Base-by-base conservation (phyloP, 1,140 invertebrate genomes). In the Drosophila persimilis region DNA sequence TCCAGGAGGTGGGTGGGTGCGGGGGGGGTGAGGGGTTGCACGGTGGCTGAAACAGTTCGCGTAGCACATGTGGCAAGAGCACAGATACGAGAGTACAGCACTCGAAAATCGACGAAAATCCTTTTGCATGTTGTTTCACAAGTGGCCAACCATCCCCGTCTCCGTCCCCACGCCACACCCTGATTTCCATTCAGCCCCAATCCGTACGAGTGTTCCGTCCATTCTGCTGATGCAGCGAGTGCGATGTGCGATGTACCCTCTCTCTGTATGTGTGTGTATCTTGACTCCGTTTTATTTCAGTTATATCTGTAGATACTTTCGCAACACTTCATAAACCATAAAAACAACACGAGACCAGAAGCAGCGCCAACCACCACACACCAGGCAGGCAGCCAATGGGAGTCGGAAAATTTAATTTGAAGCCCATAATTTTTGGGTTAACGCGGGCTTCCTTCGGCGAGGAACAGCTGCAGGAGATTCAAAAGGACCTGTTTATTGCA, bases 301-400 rank as follows among this genome's bases (percentile, higher is more conserved):
- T 55, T 50, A 69, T 81, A 70, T 73, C 67, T 85, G 81, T 60
- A 54, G 70, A 86, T 85, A 85, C 81, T 83, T 78, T 76, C 52
- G 59, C 83, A 88, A 83, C 81, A 86, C 81, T 86, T 88, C 78
- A 86, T 86, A 86, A 86, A 88, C 83, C 81, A 83, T 81, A 83
- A 86, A 78, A 76, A 59, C 81, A 80, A 52, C 66, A 57, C 69
- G 61, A 74, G 67, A 47, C 45, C 29, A 44, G 55, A 50, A 61
- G 50, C 29, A 31, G 29, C 2, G 7, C 39, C 29, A 17, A 26
- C 51, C 48, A 57, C 58, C 31, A 35, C 9, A 35, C 31, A 13
- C 35, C 35, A 39, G 35, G 1, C 35, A 39, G 35, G 35, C 35
- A 39, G 35, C 11, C 35, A 39, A 39, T 39, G 3, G 35, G 3